Conservation (phyloP, 53 echinoderm and acorn worm genomes). For the Henricia sp. region DNA sequence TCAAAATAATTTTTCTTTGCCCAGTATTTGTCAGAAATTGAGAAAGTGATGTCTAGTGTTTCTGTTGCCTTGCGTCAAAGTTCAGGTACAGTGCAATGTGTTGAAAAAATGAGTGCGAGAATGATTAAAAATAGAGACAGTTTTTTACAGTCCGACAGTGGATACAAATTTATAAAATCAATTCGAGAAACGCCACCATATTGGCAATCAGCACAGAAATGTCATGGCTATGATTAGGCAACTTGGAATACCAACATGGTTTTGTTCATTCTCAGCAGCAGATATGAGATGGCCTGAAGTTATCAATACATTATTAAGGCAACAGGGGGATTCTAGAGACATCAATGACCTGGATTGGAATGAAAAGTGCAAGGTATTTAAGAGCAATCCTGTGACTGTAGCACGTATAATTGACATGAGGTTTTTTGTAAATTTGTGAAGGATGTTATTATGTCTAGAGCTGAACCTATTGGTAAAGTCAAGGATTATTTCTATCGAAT, state of each 20-base stretch:
- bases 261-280: slow-evolving; percentile 46
- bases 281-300: slow-evolving; percentile 58
- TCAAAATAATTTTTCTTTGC: slow-evolving; percentile 81
- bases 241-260: slow-evolving; percentile 65
- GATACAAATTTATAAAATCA: slow-evolving; percentile 18
- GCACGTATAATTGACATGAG: slow-evolving; percentile 78
- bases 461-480: slow-evolving; percentile 73
- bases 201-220: slow-evolving; percentile 69
- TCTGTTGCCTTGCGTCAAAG: slow-evolving; percentile 82
- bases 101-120: slow-evolving; percentile 30
- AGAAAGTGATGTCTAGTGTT: slow-evolving; percentile 72
- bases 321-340: slow-evolving; percentile 17
- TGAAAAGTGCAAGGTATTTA: slow-evolving; percentile 66
- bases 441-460: slow-evolving; percentile 66
- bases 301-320: slow-evolving; percentile 20
- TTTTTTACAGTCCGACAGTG: slow-evolving; percentile 37
- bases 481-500: slow-evolving; percentile 58
- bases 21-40: slow-evolving; percentile 73
- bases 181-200: slow-evolving; percentile 76
- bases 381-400: slow-evolving; percentile 76
- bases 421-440: slow-evolving; percentile 62
- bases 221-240: slow-evolving; percentile 75
- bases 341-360: slow-evolving; percentile 59
- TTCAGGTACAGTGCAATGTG: slow-evolving; percentile 24
- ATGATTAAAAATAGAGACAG: slow-evolving; percentile 46